Base-by-base conservation (phyloP, 2,113 vertebrate genomes). In the Gallinago paraguaiae region DNA sequence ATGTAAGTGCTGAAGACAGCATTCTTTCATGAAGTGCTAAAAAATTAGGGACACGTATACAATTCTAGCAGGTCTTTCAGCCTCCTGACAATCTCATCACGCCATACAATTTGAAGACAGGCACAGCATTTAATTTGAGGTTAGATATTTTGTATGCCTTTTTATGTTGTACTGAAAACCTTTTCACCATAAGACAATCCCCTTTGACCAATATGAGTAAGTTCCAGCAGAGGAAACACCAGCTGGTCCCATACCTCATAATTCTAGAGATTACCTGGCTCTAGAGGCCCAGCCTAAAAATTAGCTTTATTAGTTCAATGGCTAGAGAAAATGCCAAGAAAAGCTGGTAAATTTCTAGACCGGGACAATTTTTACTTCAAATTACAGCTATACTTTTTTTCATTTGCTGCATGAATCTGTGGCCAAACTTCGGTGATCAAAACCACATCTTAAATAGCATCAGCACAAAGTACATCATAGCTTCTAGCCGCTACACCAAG, bases 381-480 rank as follows among this genome's bases (percentile, higher is more conserved):
- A 70, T 54, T 56, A 25, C 20, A 86, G 27, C n/a, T 16, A 33
- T 3, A 37, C 10, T 25, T 59, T 22, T 22, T 19, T 33, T 11
- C 35, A 88, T 63, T 78, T 78, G 35, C 56, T 77, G 46, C 17
- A 43, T 11, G n/a, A 92, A 59, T 15, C 8, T 0, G 3, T 54
- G 41, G 37, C 25, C 41, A 74, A 90, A 54, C 37, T 35, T 51
- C 9, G 33, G 35, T 61, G 39, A 59, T 88, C 67, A 56, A 91
- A 72, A 25, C 11, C 17, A 56, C 19, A 48, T 53, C 41, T 65
- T 61, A 43, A 80, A 69, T 1, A 79, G 23, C 28, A 70, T 8
- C 0, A 0, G 57, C 30, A 61, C 35, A 45, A 61, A 64, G 59
- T 17, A 53, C 15, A 31, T 86, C 61, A 56, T 0, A 57, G 48